Conservation (phyloP, 2,113 vertebrate species). For the Nothocercus nigrocapillus region DNA sequence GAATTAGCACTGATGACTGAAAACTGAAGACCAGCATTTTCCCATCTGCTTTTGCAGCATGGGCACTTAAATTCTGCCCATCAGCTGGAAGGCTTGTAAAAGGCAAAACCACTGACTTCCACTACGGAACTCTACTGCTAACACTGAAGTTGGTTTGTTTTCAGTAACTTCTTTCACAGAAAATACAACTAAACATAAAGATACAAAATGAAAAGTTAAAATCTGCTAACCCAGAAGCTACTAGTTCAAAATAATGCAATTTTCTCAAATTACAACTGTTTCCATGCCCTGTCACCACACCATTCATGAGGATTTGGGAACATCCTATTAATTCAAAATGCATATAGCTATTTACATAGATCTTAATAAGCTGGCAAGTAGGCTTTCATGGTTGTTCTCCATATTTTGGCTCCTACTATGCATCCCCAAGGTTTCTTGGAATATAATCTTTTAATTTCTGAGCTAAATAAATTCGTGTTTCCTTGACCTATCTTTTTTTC, state of each 20-base stretch:
- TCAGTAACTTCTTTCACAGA: background rate
- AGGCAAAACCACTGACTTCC: background rate
- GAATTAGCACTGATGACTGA: conserved; percentile 67
- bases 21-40: background rate
- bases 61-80: background rate
- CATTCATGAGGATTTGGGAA: background rate
- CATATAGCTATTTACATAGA: background rate
- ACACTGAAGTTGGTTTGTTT: background rate
- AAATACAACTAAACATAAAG: background rate
- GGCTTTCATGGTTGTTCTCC: background rate
- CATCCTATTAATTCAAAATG: background rate
- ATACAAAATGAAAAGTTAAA: background rate
- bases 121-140: background rate
- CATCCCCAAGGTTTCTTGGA: background rate
- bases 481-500: background rate
- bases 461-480: background rate
- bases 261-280: background rate
- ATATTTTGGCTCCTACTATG: background rate
- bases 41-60: conserved; percentile 22
- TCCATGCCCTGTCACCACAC: background rate
- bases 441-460: background rate
- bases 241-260: background rate
- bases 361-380: background rate
- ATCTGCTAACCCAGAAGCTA: background rate
- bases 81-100: background rate